phyloP scores from a whole-genome alignment of 2,888 invertebrate species.

The Frankliniella fusca region DNA sequence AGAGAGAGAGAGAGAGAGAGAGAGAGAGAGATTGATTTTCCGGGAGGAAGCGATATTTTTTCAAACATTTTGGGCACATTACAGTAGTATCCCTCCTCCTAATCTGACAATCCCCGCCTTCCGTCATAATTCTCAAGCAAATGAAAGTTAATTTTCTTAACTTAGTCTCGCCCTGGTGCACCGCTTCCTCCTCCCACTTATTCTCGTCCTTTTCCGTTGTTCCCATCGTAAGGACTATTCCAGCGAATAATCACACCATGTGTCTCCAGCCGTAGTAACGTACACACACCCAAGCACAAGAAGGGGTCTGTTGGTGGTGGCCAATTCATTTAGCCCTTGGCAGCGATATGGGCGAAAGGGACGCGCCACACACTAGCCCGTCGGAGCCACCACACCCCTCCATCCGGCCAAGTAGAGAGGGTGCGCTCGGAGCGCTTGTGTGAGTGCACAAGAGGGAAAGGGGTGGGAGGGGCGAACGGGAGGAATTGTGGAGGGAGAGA shows the following conservation, averaged over 20 bases:
- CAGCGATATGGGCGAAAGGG: background rate
- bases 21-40: too few species aligned
- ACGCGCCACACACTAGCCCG: too few species aligned
- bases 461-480: background rate
- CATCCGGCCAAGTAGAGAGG: too few species aligned
- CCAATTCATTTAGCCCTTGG: slow-evolving; percentile 2
- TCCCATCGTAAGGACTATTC: background rate
- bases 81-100: background rate
- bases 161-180: background rate
- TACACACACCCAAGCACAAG: background rate
- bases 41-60: too few species aligned
- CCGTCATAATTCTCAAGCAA: background rate
- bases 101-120: background rate
- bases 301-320: background rate
- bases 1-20: too few species aligned
- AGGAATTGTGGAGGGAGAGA: background rate
- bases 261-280: slow-evolving; percentile 5
- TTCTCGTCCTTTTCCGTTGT: background rate
- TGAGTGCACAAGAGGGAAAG: background rate
- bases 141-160: too few species aligned
- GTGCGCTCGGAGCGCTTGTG: too few species aligned
- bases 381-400: too few species aligned
- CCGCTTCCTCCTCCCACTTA: background rate
- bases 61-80: too few species aligned
- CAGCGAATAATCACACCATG: background rate